Evolutionary conservation across 2,113 vertebrate genomes (phyloP).

Genomic region (Catharus bicknelli): DNA sequence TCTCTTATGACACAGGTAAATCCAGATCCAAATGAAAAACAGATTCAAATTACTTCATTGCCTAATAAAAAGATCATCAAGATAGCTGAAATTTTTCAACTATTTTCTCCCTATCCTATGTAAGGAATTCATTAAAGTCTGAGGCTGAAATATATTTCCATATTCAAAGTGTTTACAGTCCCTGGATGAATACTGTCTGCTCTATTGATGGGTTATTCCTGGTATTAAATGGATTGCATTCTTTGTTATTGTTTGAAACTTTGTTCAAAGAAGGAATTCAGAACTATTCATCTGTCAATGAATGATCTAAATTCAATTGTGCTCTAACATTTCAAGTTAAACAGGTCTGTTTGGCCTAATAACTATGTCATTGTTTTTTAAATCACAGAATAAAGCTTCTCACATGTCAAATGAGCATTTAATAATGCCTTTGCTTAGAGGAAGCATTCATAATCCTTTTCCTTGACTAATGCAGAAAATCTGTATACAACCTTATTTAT

Average conservation of each 20-base stretch:
- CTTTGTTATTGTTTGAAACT: background rate
- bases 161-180: background rate
- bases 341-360: background rate
- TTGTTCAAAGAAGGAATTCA: background rate
- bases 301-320: background rate
- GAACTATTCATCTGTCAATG: background rate
- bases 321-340: background rate
- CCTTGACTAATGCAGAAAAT: background rate
- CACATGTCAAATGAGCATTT: background rate
- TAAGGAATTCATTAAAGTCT: background rate
- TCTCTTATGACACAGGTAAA: conserved; percentile 23
- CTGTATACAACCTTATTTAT: conserved; percentile 3
- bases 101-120: background rate
- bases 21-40: background rate
- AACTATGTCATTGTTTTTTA: background rate
- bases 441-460: conserved; percentile 24
- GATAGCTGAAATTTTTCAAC: background rate
- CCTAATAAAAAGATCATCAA: background rate
- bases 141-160: background rate
- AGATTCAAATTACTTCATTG: background rate
- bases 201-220: background rate
- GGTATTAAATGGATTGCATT: background rate
- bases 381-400: conserved; percentile 8
- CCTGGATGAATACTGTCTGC: background rate
- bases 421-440: background rate